Percentiles rank a stretch among this genome's conserved stretches.
Conservation (phyloP, 2,888 invertebrate genomes). For the Stenichneumon culpator region DNA sequence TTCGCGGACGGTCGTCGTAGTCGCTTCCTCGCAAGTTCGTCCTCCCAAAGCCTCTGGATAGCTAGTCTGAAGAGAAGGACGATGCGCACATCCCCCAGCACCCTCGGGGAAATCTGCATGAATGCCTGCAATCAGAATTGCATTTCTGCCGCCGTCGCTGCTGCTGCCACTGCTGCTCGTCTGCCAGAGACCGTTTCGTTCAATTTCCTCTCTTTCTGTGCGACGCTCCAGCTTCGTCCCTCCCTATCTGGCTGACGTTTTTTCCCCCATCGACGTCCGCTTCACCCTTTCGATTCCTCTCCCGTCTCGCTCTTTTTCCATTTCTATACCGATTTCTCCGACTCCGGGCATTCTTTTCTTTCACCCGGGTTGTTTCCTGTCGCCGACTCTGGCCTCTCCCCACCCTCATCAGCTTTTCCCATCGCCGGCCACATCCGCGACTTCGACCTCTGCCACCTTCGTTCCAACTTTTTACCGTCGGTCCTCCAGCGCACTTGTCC, state of each 20-base stretch:
- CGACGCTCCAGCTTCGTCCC: constrained; percentile 29
- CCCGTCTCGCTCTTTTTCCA: constrained; percentile 1
- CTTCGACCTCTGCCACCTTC: neutral
- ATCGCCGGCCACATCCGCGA: neutral
- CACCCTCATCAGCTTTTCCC: constrained; percentile 25
- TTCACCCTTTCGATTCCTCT: constrained; percentile 28
- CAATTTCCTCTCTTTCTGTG: constrained; percentile 70
- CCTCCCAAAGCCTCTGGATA: constrained; percentile 19
- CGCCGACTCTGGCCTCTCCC: neutral
- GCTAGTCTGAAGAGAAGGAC: constrained; percentile 7
- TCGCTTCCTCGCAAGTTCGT: constrained; percentile 49
- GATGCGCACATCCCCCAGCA: constrained; percentile 36
- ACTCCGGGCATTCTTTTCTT: constrained; percentile 48
- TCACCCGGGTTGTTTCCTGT: constrained; percentile 34
- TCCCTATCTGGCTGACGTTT: constrained; percentile 30
- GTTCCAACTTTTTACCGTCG: constrained; percentile 32
- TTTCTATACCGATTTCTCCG: constrained; percentile 29
- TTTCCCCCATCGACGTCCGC: constrained; percentile 35
- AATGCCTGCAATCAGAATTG: constrained; percentile 79
- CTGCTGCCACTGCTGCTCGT: constrained; percentile 58
- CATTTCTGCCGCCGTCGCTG: constrained; percentile 71
- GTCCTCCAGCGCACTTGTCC: constrained; percentile 5
- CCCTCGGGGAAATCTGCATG: constrained; percentile 78
- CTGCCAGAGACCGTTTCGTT: constrained; percentile 73
- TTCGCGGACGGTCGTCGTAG: constrained; percentile 23